These are phyloP conservation scores for Chelonoidis abingdonii DNA, from an alignment of 2,113 vertebrate species.

Conservation along the genomic window DNA sequence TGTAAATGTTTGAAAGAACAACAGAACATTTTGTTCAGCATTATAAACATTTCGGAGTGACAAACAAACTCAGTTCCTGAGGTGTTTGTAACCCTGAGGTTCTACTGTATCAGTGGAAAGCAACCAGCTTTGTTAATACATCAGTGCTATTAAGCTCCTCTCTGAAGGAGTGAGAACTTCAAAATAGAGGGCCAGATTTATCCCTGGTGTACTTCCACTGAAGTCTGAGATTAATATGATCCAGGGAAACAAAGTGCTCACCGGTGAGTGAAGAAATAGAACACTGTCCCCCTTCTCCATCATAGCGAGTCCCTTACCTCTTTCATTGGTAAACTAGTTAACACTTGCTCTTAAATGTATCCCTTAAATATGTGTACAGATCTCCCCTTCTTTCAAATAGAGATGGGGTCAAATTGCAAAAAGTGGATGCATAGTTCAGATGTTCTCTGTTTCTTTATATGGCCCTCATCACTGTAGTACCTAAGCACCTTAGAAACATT, in stretches of 20 bases:
- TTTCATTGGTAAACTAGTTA: neutral
- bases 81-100: no score
- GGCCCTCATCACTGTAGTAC: neutral
- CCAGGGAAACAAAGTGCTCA: neutral
- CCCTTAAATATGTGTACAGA: neutral
- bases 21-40: no score
- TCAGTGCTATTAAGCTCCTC: slow-evolving; percentile 14
- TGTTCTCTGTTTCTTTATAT: neutral
- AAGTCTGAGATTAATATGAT: neutral
- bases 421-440: neutral
- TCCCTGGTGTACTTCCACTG: neutral
- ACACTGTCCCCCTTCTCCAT: neutral
- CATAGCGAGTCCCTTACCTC: neutral
- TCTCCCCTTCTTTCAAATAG: neutral
- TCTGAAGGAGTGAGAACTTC: neutral
- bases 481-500: neutral
- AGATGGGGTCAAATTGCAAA: neutral
- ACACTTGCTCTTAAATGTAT: neutral
- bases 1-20: no score
- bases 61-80: no score
- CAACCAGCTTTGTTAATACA: slow-evolving; percentile 59
- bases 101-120: slow-evolving; percentile 48
- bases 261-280: neutral
- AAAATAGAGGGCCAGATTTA: slow-evolving; percentile 12
- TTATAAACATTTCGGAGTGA: no score